phyloP scores from a whole-genome alignment of 2,888 invertebrate genomes.

The Tenthredo amoena region DNA sequence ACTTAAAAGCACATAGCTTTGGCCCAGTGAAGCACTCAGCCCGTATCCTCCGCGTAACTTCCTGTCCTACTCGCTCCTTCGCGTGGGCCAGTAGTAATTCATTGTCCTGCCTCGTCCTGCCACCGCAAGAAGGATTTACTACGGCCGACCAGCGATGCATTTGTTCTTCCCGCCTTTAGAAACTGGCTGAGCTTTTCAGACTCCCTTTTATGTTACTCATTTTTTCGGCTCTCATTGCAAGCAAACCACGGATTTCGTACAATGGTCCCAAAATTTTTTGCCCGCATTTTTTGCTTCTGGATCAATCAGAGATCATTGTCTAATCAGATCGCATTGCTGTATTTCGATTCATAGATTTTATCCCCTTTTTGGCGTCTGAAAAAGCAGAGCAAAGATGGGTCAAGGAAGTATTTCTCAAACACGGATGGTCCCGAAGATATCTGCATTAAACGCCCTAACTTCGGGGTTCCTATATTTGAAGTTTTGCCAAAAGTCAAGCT shows the following conservation, averaged over 20 bases:
- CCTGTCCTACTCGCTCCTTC: constrained; percentile 31
- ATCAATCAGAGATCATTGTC: background rate
- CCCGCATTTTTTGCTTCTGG: background rate
- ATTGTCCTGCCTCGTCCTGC: constrained; percentile 36
- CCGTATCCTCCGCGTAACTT: constrained; percentile 39
- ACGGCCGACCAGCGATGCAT: constrained; percentile 36
- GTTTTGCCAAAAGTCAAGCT: background rate
- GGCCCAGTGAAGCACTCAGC: constrained; percentile 40
- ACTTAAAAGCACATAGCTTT: constrained; percentile 45
- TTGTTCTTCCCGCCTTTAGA: constrained; percentile 16
- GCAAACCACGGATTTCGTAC: background rate
- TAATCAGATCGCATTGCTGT: background rate
- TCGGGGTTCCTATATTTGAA: background rate
- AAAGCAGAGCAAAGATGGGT: background rate
- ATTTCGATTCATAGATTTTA: too few species aligned
- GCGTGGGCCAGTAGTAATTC: constrained; percentile 29
- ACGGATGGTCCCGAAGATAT: background rate
- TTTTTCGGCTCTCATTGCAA: background rate
- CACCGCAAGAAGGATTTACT: constrained; percentile 45
- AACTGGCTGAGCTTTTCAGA: constrained; percentile 13
- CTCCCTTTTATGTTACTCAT: constrained; percentile 6
- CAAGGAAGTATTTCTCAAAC: background rate
- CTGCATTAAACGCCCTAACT: background rate
- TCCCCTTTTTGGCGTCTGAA: too few species aligned
- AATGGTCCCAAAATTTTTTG: background rate